Conservation (phyloP, 2,113 vertebrate genomes). For the Elaphurus davidianus region DNA sequence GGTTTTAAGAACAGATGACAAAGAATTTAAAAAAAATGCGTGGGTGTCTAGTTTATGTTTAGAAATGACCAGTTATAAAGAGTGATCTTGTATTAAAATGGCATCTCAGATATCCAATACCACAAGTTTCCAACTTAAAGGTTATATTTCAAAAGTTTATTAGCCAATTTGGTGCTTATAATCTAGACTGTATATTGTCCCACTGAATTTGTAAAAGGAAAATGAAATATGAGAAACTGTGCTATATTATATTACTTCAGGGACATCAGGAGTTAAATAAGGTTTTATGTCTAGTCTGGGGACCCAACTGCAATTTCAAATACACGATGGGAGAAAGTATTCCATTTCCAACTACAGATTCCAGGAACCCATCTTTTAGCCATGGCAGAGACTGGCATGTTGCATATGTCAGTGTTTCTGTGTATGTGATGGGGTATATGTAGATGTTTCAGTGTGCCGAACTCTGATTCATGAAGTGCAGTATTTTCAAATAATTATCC, state of each 20-base stretch:
- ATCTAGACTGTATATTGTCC: neutral
- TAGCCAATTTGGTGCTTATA: neutral
- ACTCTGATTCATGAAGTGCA: neutral
- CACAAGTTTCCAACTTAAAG: slow-evolving; percentile 30
- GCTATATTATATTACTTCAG: neutral
- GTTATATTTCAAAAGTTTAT: neutral
- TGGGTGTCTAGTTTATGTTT: neutral
- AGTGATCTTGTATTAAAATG: slow-evolving; percentile 7
- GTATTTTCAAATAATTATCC: neutral
- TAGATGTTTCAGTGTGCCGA: neutral
- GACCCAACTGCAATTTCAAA: slow-evolving; percentile 22
- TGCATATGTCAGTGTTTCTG: neutral
- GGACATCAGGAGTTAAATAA: neutral
- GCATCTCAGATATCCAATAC: neutral
- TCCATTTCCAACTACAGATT: neutral
- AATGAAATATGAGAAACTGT: slow-evolving; percentile 7
- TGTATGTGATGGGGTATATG: neutral
- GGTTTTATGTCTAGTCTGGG: neutral
- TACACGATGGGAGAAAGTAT: neutral
- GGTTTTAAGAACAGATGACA: slow-evolving; percentile 8
- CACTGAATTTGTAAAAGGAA: neutral
- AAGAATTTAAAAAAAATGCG: slow-evolving; percentile 11
- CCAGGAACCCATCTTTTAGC: neutral
- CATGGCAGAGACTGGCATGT: neutral
- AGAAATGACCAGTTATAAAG: neutral